phyloP scores from a whole-genome alignment of 2,797 vertebrate genomes.

The Spizella passerina region DNA sequence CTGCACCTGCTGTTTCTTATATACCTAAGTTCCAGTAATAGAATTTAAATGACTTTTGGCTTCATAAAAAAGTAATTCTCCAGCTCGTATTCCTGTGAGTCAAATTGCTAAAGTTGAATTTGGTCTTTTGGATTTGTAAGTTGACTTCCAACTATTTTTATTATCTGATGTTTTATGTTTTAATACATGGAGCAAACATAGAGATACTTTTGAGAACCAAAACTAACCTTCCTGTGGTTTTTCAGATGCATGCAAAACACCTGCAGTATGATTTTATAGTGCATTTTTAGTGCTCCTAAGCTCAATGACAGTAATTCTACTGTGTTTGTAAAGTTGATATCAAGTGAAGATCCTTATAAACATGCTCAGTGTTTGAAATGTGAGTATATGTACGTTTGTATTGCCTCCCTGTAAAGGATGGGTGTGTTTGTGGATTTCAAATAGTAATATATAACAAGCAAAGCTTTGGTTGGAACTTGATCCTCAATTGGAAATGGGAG shows the following conservation, averaged over 20 bases:
- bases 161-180: neutral
- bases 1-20: neutral
- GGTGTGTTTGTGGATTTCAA: neutral
- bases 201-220: neutral
- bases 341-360: neutral
- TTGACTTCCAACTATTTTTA: neutral
- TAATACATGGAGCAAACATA: neutral
- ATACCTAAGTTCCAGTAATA: neutral
- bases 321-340: neutral
- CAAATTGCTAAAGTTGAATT: neutral
- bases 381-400: constrained; percentile 17
- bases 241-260: constrained; percentile 11
- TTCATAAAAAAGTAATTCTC: neutral
- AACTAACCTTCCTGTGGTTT: constrained; percentile 23
- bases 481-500: neutral
- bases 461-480: neutral
- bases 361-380: constrained; percentile 17
- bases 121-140: neutral
- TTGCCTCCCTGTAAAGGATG: neutral
- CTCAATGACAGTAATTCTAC: neutral
- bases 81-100: neutral
- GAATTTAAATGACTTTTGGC: neutral
- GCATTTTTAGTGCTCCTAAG: neutral
- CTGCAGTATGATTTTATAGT: neutral
- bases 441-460: neutral